These are phyloP conservation scores for Xenentodon cancila DNA, from an alignment of 2,797 vertebrate genomes.

Conservation along the genomic window DNA sequence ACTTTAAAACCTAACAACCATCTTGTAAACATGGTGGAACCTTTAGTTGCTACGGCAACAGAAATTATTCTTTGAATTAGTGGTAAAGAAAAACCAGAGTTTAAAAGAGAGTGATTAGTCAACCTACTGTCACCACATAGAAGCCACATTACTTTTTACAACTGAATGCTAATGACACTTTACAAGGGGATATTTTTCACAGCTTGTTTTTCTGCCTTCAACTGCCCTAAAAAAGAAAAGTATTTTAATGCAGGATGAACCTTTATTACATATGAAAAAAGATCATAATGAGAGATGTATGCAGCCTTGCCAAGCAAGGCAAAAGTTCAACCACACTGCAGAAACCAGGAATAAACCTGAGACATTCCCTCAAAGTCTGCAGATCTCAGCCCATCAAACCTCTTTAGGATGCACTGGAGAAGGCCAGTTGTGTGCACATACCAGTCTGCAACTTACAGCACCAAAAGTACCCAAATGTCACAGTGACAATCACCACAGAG, in stretches of 20 bases:
- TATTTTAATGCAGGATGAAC: background rate
- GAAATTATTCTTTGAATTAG: no score
- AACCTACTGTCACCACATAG: background rate
- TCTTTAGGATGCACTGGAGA: background rate
- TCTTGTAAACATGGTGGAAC: no score
- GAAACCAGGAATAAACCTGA: background rate
- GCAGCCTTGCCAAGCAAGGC: no score
- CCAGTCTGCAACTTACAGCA: background rate
- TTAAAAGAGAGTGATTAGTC: background rate
- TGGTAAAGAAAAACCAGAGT: background rate
- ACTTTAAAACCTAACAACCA: no score
- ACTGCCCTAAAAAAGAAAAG: background rate
- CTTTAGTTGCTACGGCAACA: no score
- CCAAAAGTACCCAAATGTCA: background rate
- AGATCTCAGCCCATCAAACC: background rate
- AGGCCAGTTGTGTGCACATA: background rate
- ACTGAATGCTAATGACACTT: conserved; percentile 4
- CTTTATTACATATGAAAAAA: no score
- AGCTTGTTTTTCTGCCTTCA: background rate
- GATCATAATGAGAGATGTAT: no score
- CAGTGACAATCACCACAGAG: background rate
- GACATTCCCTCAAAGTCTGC: background rate
- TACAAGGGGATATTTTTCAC: background rate
- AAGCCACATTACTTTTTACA: background rate
- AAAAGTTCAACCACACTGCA: background rate